A percentile compares a stretch with the other conserved stretches of the same genome.
phyloP scores from a whole-genome alignment of 37 sponge, comb jelly and placozoan species.

The Theonella swinhoei region DNA sequence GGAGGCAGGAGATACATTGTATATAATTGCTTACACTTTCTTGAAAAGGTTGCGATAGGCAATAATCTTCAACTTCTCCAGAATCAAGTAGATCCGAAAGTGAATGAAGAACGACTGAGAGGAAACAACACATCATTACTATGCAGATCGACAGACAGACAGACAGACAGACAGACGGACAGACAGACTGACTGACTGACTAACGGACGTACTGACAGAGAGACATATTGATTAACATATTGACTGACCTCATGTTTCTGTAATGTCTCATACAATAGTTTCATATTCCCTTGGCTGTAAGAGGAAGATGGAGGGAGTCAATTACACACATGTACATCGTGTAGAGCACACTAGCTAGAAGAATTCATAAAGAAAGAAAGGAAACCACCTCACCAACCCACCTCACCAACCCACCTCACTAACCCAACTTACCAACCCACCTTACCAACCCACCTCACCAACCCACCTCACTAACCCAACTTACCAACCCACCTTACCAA shows the following conservation, averaged over 20 bases:
- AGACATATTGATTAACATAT: not conserved
- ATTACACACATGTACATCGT: too few species aligned
- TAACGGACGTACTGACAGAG: not conserved
- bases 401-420: too few species aligned
- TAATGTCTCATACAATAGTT: slow-evolving; percentile 50
- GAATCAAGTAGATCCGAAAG: slow-evolving; percentile 87
- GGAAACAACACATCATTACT: not conserved
- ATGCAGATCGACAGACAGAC: not conserved
- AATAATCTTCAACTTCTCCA: slow-evolving; percentile 91
- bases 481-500: too few species aligned
- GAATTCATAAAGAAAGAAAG: too few species aligned
- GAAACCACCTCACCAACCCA: too few species aligned
- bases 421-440: too few species aligned
- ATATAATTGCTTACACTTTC: slow-evolving; percentile 94
- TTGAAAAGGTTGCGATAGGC: slow-evolving; percentile 95
- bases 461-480: too few species aligned
- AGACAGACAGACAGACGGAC: not conserved
- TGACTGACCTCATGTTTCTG: slow-evolving; percentile 56
- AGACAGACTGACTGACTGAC: not conserved
- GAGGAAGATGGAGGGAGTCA: too few species aligned
- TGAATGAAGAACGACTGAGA: slow-evolving; percentile 81
- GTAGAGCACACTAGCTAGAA: too few species aligned
- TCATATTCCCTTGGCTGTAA: slow-evolving; percentile 69
- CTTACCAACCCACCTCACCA: too few species aligned
- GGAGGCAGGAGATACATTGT: too few species aligned